These are phyloP conservation scores for Aspidiotus destructor DNA, from an alignment of 2,888 invertebrate genomes.

Conservation along the genomic window DNA sequence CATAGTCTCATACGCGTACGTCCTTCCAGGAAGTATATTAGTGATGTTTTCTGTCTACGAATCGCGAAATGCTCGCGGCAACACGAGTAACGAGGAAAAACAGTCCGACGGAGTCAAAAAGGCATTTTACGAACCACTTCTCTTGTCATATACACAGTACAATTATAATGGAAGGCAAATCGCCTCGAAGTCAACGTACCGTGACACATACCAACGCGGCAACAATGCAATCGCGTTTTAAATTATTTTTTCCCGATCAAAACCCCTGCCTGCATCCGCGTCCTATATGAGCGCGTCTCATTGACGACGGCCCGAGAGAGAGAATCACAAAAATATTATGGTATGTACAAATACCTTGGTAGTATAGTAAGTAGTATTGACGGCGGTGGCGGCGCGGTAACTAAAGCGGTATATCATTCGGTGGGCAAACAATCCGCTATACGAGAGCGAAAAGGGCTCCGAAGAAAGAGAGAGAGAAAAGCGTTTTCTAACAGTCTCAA, in stretches of 20 bases:
- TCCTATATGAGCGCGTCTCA: background rate
- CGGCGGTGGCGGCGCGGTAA: background rate
- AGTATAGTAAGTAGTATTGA: too few relatives aligned
- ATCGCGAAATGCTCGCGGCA: too few relatives aligned
- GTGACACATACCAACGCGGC: conserved; percentile 32
- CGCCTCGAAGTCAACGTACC: conserved; percentile 32
- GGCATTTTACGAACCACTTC: conserved; percentile 27
- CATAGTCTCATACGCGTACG: too few relatives aligned
- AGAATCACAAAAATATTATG: background rate
- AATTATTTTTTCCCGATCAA: conserved; percentile 27
- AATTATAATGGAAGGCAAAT: conserved; percentile 31
- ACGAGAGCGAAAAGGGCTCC: too few relatives aligned
- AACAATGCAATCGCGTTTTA: conserved; percentile 32
- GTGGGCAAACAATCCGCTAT: conserved; percentile 4
- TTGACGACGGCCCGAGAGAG: background rate
- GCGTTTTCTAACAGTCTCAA: background rate
- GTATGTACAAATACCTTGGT: background rate
- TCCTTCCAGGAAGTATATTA: too few relatives aligned
- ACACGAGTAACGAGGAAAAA: too few relatives aligned
- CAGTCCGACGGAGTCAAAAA: too few relatives aligned
- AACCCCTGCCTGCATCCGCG: conserved; percentile 16
- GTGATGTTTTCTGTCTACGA: too few relatives aligned
- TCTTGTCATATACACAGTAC: conserved; percentile 1
- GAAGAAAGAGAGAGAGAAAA: too few relatives aligned
- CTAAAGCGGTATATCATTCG: background rate